phyloP scores from a whole-genome alignment of 1,140 invertebrate species.

The Cotesia vestalis region DNA sequence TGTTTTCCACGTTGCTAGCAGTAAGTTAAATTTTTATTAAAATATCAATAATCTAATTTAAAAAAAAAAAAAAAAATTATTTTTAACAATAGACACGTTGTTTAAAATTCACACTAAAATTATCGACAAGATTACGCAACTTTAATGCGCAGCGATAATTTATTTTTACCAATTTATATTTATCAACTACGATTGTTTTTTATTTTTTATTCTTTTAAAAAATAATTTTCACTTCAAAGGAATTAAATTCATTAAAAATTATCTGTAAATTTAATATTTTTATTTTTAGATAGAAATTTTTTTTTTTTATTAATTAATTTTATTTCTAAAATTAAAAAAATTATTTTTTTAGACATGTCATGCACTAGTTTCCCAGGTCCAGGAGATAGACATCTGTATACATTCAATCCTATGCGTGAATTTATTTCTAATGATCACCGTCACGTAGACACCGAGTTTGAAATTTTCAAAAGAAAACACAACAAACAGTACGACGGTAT shows the following conservation, averaged over 20 bases:
- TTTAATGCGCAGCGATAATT: not conserved
- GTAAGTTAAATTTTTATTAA: constrained; percentile 56
- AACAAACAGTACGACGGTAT: constrained; percentile 73
- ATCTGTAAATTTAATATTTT: too few species aligned
- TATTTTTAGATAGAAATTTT: too few species aligned
- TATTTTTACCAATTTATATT: not conserved
- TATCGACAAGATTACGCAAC: too few species aligned
- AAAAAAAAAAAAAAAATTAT: not conserved
- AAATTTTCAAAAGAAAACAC: constrained; percentile 80
- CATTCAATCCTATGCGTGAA: constrained; percentile 94
- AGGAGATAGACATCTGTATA: constrained; percentile 77
- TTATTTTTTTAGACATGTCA: constrained; percentile 68
- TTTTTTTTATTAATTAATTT: too few species aligned
- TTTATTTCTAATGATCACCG: constrained; percentile 78
- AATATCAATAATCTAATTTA: constrained; percentile 19
- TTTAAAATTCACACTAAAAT: too few species aligned
- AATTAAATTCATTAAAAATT: too few species aligned
- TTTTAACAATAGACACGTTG: too few species aligned
- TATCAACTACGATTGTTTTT: not conserved
- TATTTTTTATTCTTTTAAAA: too few species aligned
- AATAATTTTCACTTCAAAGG: too few species aligned
- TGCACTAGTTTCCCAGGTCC: constrained; percentile 90
- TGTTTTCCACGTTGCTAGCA: constrained; percentile 74
- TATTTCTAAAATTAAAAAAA: too few species aligned
- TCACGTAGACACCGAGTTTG: constrained; percentile 83